Evolutionary conservation across 2,797 vertebrate genomes (phyloP), one percentile per base, ranked within the genome.

Genomic region (Pipistrellus kuhlii): DNA sequence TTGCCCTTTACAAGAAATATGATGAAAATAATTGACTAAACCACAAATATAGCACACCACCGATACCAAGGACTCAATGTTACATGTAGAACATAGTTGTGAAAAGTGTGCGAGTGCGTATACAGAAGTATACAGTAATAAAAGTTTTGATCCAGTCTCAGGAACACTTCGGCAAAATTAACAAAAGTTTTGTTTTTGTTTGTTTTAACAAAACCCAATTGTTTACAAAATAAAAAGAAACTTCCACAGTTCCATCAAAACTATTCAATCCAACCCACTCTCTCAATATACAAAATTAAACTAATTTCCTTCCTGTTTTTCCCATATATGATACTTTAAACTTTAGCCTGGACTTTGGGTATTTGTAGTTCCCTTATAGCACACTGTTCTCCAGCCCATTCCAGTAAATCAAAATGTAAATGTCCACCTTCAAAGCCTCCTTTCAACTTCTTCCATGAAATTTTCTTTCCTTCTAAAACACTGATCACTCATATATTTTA

Each of bases 11-110:
- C 18, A 88, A 83, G 55, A 20, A 97, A 86, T 64, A 83, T 90
- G 75, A 95, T 90, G 92, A 93, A 97, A 97, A 97, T 95, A 97
- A 96, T 87, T 94, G 96, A 93, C 80, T 95, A 78, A 97, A 94
- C 73, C 91, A 97, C 71, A 97, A 97, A 96, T 93, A 95, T 64
- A 91, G 90, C 95, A 97, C 96, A 27, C 46, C 94, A 95, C 84
- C 95, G 96, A 95, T 95, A 88, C 44, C 94, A 72, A 3, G 62
- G 83, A 83, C 30, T 95, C 84, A 66, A 51, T 71, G 92, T 69
- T 8, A 57, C 66, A 59, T 8, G 44, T 8, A 91, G 80, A 93
- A 48, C 21, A 53, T 20, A 20, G 85, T 23, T 93, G 83, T 78
- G 13, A 89, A 82, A 59, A 32, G 8, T 12, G 7, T 30, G 15